Evolutionary conservation across 2,888 invertebrate species (phyloP), one percentile per base, ranked within the genome.

Genomic region (Sesia apiformis): DNA sequence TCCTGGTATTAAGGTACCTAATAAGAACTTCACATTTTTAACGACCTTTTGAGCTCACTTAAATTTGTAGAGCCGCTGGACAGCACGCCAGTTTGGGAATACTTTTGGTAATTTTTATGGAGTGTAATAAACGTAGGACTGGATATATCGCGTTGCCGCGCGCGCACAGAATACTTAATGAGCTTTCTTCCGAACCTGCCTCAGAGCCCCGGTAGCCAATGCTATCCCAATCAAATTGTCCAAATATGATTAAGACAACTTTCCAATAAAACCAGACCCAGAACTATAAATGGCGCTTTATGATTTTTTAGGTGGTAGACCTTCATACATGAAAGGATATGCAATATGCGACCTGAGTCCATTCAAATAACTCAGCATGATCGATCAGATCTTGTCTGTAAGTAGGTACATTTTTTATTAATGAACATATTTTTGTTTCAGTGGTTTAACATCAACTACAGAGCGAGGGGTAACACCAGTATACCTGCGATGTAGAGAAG

Each of bases 391-490:
- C 23, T 23, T 23, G 23, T 23, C 23, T 23, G 23, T 23, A 23
- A 23, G 1, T 23, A 23, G 2, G 1, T 23, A 23, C 23, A 23
- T 23, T 23, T 23, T 23, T 23, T 23, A 2, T 2, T 23, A 23
- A 23, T 23, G 23, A 23, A 23, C 23, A 23, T 23, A 72, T 62
- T 55, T 55, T 66, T 76, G 59, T 91, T 91, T 43, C 85, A 94
- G 94, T 71, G 93, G 93, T 4, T 72, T 92, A 60, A 76, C 87
- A 7, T 69, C 79, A 39, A 71, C 68, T 58, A 72, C 83, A 4
- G 91, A 91, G 57, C 90, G 93, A 55, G 94, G 93, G 3, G 94
- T 95, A 52, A 93, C 93, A 43, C 94, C 95, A 0, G 93, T 95
- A 43, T 94, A 95, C 81, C 91, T 95, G 53, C 91, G 94, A 40